Base-by-base conservation (phyloP, 1,140 invertebrate species). In the Arion vulgaris region DNA sequence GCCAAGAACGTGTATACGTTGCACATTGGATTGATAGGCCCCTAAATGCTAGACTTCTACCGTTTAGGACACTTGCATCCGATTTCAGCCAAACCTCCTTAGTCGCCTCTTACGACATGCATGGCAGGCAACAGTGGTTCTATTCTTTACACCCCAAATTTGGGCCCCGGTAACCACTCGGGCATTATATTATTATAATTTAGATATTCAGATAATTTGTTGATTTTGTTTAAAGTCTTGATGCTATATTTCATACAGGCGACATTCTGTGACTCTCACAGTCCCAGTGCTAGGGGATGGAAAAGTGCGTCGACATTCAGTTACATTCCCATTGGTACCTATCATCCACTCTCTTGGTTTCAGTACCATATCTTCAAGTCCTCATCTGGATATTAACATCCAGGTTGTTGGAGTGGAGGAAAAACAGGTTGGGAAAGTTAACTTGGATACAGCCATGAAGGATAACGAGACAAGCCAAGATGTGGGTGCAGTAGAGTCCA, bases 191-290 rank as follows among this genome's bases (percentile, higher is more conserved):
- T n/a, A n/a, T n/a, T n/a, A n/a, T n/a, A n/a, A n/a, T n/a, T n/a
- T n/a, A n/a, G n/a, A n/a, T n/a, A n/a, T n/a, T n/a, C n/a, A n/a
- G n/a, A n/a, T n/a, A n/a, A n/a, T n/a, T n/a, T n/a, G n/a, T n/a
- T n/a, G n/a, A n/a, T n/a, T n/a, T n/a, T n/a, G n/a, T n/a, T n/a
- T n/a, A n/a, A n/a, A n/a, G n/a, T n/a, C n/a, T n/a, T n/a, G n/a
- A 49, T 49, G 45, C 15, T 15, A 5, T n/a, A n/a, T 68, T 68
- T 80, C 13, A 45, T 71, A 32, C 78, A 80, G 78, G 78, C 66
- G 78, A 80, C 78, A 51, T 39, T 62, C 78, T 45, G 45, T 80
- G 66, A 71, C 62, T 80, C 78, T 80, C 78, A 62, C 66, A 80
- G 66, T 80, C 11, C 78, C 78, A 36, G 39, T 80, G 78, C 45